These are phyloP conservation scores for Cuniculus paca DNA, from an alignment of 2,797 vertebrate species.

Conservation along the genomic window DNA sequence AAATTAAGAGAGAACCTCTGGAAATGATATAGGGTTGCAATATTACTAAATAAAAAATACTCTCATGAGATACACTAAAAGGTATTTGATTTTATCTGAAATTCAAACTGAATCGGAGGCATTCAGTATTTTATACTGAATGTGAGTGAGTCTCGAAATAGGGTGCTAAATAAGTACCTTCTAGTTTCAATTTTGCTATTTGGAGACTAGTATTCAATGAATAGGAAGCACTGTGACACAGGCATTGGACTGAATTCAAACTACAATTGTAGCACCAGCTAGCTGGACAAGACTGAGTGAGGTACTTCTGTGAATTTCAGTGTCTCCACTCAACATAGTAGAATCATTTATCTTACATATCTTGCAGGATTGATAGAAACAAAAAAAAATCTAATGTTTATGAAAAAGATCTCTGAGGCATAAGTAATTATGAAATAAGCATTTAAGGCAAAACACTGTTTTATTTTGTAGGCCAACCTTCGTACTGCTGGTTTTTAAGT, in stretches of 20 bases:
- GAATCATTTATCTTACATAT: not conserved
- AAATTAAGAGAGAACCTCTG: not conserved
- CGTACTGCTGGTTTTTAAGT: not conserved
- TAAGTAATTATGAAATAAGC: not conserved
- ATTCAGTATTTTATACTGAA: not conserved
- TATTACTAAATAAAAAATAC: constrained; percentile 6
- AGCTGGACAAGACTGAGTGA: not conserved
- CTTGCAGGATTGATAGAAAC: not conserved
- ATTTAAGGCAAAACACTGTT: not conserved
- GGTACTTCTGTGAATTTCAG: not conserved
- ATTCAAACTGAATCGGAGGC: not conserved
- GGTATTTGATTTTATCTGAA: not conserved
- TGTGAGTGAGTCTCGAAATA: constrained; percentile 6
- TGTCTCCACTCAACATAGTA: not conserved
- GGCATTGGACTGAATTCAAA: not conserved
- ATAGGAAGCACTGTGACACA: not conserved
- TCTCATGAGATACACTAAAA: not conserved
- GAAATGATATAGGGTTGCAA: not conserved
- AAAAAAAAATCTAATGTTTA: not conserved
- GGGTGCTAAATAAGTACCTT: not conserved
- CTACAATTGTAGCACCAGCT: not conserved
- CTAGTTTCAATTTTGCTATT: not conserved
- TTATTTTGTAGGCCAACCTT: not conserved
- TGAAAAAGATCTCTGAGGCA: not conserved
- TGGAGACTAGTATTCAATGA: not conserved